Base-by-base conservation (phyloP, 2,797 vertebrate genomes). In the Salarias fasciatus region DNA sequence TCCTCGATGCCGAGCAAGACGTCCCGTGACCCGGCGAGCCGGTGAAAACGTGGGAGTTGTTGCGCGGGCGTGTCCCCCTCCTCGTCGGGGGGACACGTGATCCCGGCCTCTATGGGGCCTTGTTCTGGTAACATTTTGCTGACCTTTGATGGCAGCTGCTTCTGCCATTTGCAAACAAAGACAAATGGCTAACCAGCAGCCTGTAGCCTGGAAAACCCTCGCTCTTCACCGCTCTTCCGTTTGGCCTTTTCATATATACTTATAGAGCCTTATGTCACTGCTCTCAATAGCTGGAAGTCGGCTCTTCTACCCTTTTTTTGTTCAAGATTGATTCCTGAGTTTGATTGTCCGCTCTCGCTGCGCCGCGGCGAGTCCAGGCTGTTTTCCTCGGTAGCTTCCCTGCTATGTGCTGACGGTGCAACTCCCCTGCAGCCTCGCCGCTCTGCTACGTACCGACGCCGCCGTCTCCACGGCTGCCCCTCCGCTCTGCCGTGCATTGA, bases 131-230 rank as follows among this genome's bases (percentile, higher is more conserved):
- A 80, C 87, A 86, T 89, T 90, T 87, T 72, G 69, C 83, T 90
- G 89, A 91, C 90, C 90, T 90, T 90, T 87, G 76, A 70, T 53
- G 79, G 65, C 87, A 88, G 85, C 88, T 87, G 87, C 83, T 71
- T 56, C 69, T 77, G 80, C 83, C 82, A 78, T 86, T 87, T 85
- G 79, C 59, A 87, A 78, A 90, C 88, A 88, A 89, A 87, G 86
- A 81, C 85, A 85, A 87, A 87, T 81, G 77, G 75, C 57, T 9
- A 29, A 66, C 38, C 69, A 37, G 14, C 50, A 3, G 61, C 8
- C 62, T 60, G 53, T 18, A 67, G 70, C 69, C 63, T 54, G 50
- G 45, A 30, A 28, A 73, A 36, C 24, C 62, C 57, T 63, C 15
- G 8, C 71, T 52, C 54, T 15, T 50, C 43, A 65, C 13, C 8